Evolutionary conservation across 2,888 invertebrate species (phyloP).

Genomic region (Troides aeacus): DNA sequence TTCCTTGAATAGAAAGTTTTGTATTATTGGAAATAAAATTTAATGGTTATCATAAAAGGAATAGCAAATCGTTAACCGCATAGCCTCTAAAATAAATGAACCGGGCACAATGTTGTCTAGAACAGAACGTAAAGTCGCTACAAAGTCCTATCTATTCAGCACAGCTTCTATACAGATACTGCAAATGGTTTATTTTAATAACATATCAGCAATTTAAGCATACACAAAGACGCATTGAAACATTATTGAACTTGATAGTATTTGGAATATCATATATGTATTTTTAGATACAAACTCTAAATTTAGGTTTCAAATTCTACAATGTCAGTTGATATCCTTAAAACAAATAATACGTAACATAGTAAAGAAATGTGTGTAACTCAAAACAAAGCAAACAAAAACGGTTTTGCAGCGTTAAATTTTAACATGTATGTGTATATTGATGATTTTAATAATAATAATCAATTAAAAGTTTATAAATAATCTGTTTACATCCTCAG

Average conservation of each 20-base stretch:
- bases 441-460: too few species aligned
- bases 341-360: too few species aligned
- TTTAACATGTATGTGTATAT: too few species aligned
- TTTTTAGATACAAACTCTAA: too few species aligned
- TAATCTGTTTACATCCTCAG: too few species aligned
- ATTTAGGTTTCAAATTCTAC: too few species aligned
- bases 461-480: too few species aligned
- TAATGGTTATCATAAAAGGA: slow-evolving; percentile 2
- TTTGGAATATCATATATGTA: not conserved
- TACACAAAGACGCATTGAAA: not conserved
- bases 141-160: slow-evolving; percentile 16
- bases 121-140: slow-evolving; percentile 14
- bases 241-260: not conserved
- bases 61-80: slow-evolving; percentile 1
- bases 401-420: too few species aligned
- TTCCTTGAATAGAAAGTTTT: too few species aligned
- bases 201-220: not conserved
- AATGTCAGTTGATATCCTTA: too few species aligned
- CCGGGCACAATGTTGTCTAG: slow-evolving; percentile 18
- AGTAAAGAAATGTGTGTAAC: too few species aligned
- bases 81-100: slow-evolving; percentile 17
- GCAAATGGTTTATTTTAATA: not conserved
- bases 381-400: too few species aligned
- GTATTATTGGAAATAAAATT: not conserved
- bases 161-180: not conserved